Evolutionary conservation across 2,888 invertebrate species (phyloP).

Genomic region (Alloplasta piceator): DNA sequence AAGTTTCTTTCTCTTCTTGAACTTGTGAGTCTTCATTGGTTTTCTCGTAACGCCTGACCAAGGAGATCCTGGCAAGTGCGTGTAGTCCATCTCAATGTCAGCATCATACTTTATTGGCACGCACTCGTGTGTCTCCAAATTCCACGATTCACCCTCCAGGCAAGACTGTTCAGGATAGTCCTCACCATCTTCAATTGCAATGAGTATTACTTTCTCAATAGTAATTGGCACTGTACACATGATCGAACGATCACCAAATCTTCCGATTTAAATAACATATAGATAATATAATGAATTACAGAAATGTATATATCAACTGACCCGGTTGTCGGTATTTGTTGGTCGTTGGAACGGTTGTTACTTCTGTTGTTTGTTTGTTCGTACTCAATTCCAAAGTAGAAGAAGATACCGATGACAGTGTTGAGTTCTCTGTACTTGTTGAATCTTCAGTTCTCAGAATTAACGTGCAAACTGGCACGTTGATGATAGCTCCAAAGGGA

Average conservation of each 20-base stretch:
- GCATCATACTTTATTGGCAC: conserved; percentile 66
- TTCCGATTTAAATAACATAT: too few species aligned
- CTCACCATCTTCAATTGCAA: conserved; percentile 60
- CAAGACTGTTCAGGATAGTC: conserved; percentile 71
- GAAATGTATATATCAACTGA: conserved; percentile 2
- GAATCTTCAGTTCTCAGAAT: conserved; percentile 53
- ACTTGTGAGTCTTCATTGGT: conserved; percentile 33
- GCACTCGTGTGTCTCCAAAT: conserved; percentile 66
- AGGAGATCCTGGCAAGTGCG: conserved; percentile 64
- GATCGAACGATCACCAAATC: background rate
- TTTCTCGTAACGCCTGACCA: conserved; percentile 53
- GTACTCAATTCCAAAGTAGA: background rate
- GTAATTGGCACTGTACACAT: background rate
- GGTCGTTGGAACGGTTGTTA: conserved; percentile 17
- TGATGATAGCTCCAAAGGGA: conserved; percentile 53
- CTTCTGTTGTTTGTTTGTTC: background rate
- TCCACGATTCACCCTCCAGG: conserved; percentile 67
- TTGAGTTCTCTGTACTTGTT: conserved; percentile 41
- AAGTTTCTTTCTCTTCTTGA: conserved; percentile 59
- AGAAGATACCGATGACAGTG: background rate
- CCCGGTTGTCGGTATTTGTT: conserved; percentile 56
- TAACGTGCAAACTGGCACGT: conserved; percentile 65
- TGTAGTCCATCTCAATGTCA: conserved; percentile 64
- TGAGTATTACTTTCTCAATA: background rate
- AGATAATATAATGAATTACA: background rate